Evolutionary conservation across 2,888 invertebrate species (phyloP).

Genomic region (Melanotus villosus): DNA sequence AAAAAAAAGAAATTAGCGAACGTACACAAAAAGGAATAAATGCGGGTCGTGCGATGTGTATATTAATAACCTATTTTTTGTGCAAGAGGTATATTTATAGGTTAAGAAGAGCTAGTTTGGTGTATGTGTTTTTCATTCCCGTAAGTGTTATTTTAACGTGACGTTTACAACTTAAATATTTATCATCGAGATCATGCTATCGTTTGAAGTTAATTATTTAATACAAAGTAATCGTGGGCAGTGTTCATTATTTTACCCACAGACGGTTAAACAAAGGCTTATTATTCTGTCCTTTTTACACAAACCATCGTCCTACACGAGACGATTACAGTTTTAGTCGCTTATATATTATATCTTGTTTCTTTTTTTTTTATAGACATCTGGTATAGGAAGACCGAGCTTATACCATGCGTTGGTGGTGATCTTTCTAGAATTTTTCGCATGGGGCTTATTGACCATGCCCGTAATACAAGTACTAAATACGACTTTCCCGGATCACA

Average conservation of each 20-base stretch:
- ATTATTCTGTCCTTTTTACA: too few relatives aligned
- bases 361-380: constrained; percentile 74
- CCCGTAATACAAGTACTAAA: constrained; percentile 96
- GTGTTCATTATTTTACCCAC: too few relatives aligned
- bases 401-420: constrained; percentile 99
- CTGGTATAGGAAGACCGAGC: constrained; percentile 94
- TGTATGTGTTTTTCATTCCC: background rate
- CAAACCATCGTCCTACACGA: too few relatives aligned
- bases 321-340: too few relatives aligned
- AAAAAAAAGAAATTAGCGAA: background rate
- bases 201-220: background rate
- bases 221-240: too few relatives aligned
- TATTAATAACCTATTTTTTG: background rate
- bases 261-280: too few relatives aligned
- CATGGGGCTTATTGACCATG: constrained; percentile 99
- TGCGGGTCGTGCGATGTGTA: background rate
- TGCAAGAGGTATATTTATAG: background rate
- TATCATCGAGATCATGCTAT: background rate
- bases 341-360: too few relatives aligned
- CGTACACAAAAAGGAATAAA: background rate
- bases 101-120: background rate
- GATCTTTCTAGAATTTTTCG: constrained; percentile 99
- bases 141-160: background rate
- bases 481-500: constrained; percentile 98
- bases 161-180: background rate